A percentile compares a stretch with the other conserved stretches of the same genome.
Evolutionary conservation across 1,140 invertebrate genomes (phyloP).

Genomic region (Ostrea denselamellosa): DNA sequence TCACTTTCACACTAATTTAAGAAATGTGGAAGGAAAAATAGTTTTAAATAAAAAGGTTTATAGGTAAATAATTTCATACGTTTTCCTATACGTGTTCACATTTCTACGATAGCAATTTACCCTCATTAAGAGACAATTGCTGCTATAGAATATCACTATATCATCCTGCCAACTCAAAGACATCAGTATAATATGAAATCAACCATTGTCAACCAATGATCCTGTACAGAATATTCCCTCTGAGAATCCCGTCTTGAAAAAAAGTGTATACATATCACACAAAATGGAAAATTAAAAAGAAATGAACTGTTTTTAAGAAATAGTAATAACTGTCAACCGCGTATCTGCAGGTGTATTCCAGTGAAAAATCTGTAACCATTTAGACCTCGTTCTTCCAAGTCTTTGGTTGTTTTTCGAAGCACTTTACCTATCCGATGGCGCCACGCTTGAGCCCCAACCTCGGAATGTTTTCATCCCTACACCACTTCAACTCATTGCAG

Average conservation of each 20-base stretch:
- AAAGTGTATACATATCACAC: neutral
- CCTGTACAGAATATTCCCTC: neutral
- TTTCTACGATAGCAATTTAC: constrained; percentile 14
- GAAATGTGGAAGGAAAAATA: neutral
- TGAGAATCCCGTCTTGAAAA: neutral
- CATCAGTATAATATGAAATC: neutral
- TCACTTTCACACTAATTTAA: constrained; percentile 18
- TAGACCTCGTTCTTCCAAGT: neutral
- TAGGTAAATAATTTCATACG: constrained; percentile 26
- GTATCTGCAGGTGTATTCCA: constrained; percentile 15
- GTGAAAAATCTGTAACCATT: neutral
- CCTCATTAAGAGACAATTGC: constrained; percentile 17
- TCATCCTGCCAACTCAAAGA: neutral
- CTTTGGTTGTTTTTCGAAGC: constrained; percentile 20
- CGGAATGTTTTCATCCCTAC: constrained; percentile 47
- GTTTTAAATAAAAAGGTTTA: constrained; percentile 19
- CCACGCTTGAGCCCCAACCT: constrained; percentile 21
- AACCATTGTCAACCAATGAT: constrained; percentile 27
- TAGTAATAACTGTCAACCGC: neutral
- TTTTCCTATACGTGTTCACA: constrained; percentile 22
- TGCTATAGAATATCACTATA: neutral
- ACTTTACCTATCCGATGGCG: constrained; percentile 33
- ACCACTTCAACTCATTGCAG: constrained; percentile 22
- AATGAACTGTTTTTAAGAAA: neutral
- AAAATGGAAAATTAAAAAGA: neutral